Evolutionary conservation across 2,888 invertebrate genomes (phyloP), one percentile per base, ranked within the genome.

Genomic region (Diploptera punctata): DNA sequence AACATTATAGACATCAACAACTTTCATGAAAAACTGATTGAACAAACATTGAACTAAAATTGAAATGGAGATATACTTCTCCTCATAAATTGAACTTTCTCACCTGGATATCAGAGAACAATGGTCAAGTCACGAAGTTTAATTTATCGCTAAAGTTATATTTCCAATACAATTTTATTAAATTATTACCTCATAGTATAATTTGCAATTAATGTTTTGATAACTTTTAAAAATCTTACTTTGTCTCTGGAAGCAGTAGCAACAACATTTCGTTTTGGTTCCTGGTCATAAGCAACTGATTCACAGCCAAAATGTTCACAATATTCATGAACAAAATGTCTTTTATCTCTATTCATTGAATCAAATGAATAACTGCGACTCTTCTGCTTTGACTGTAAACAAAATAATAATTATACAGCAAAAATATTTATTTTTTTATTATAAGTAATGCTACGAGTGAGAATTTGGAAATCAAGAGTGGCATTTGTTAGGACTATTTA

Each of bases 221-320:
- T n/a, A 10, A n/a, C 16, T 33, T 5, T 33, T 33, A 33, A 7
- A 5, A 7, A 7, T 38, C 78, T 80, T 79, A 92, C 93, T 87
- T 90, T 91, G 77, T 92, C 93, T 81, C 86, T 91, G 72, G 89
- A 88, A 67, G 97, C 96, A 18, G 95, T 96, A 26, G 94, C 95
- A n/a, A 97, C 94, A 18, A 98, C 93, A 84, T 98, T 98, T 75
- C 97, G 87, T 81, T 98, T 97, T 0, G 98, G 98, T 81, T 98
- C 98, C 21, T 92, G 91, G 84, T 99, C 99, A 82, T 97, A 98
- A 24, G 97, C 96, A 73, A 94, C 93, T 76, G 97, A 94, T 80
- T 95, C 93, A 78, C 97, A 93, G 49, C 97, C 97, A 85, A 98
- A 99, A 83, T 94, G 94, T 80, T 95, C 94, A 78, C 96, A 96